Evolutionary conservation across 2,113 vertebrate genomes (phyloP).

Genomic region (Lathamus discolor): DNA sequence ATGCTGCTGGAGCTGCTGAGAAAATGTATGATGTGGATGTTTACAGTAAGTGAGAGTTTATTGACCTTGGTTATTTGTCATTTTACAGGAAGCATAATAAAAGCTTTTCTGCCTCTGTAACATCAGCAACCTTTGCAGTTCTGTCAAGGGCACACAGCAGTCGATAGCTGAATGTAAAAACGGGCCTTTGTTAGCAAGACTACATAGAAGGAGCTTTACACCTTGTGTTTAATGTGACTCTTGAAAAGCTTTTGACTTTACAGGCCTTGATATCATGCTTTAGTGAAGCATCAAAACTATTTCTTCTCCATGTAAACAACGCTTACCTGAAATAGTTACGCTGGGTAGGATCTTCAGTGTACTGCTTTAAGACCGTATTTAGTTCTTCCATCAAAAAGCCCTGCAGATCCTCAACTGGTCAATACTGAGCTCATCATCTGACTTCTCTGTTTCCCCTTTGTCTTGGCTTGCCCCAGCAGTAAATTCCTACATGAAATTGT

Average conservation of each 20-base stretch:
- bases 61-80: not conserved
- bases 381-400: not conserved
- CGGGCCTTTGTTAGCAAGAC: not conserved
- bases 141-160: too few species aligned
- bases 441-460: not conserved
- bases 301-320: not conserved
- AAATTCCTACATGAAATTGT: not conserved
- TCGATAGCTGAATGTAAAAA: not conserved
- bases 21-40: conserved; percentile 86
- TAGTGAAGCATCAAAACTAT: not conserved
- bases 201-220: not conserved
- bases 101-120: not conserved
- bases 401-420: not conserved
- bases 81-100: not conserved
- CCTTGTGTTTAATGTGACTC: not conserved
- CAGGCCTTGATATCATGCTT: not conserved
- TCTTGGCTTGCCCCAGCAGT: not conserved
- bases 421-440: not conserved
- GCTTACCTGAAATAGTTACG: not conserved
- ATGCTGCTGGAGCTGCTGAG: conserved; percentile 82
- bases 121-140: not conserved
- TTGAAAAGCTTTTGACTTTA: not conserved
- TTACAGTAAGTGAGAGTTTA: conserved; percentile 76
- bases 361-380: not conserved
- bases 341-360: not conserved